A percentile compares a stretch with the other conserved stretches of the same genome.
phyloP scores from a whole-genome alignment of 2,797 vertebrate genomes.

The Thaleichthys pacificus region DNA sequence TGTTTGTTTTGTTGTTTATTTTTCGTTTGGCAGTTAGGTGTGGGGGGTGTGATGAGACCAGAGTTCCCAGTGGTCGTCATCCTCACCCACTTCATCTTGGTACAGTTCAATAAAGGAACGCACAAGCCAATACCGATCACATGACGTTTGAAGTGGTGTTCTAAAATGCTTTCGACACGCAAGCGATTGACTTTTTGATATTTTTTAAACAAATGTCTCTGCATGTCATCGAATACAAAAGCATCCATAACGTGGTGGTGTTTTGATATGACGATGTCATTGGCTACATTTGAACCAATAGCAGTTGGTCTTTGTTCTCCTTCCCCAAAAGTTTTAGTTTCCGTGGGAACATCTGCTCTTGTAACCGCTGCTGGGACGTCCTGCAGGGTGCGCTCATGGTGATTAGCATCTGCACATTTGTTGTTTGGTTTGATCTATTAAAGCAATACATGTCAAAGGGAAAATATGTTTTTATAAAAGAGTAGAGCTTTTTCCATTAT shows the following conservation, averaged over 20 bases:
- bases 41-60: constrained; percentile 38
- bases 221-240: not conserved
- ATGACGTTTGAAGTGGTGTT: not conserved
- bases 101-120: not conserved
- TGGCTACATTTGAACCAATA: not conserved
- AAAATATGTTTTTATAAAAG: constrained; percentile 11
- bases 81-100: constrained; percentile 23
- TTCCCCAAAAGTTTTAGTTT: not conserved
- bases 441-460: constrained; percentile 30
- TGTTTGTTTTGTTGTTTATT: constrained; percentile 47
- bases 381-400: not conserved
- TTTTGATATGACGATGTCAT: constrained; percentile 1
- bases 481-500: constrained; percentile 9
- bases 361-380: not conserved
- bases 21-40: constrained; percentile 12
- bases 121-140: constrained; percentile 1
- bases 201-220: constrained; percentile 15
- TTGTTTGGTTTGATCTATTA: constrained; percentile 36
- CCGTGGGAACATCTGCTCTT: constrained; percentile 21
- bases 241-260: not conserved
- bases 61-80: not conserved
- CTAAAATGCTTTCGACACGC: not conserved
- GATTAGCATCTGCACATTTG: constrained; percentile 16
- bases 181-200: not conserved
- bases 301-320: constrained; percentile 11